phyloP scores from a whole-genome alignment of 1,140 invertebrate species.

The Hyles euphorbiae region DNA sequence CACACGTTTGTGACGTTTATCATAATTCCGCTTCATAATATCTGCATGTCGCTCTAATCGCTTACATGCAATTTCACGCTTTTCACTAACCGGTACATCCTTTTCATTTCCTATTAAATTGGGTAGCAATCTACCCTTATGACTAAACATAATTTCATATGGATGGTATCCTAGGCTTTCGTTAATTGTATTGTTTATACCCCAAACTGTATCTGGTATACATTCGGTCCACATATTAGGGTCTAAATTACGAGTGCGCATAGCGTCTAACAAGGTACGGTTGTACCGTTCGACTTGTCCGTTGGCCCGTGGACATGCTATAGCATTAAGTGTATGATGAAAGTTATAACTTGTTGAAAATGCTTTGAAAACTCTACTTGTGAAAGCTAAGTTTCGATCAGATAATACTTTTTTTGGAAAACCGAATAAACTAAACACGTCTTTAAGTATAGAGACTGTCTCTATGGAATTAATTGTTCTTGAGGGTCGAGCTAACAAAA shows the following conservation, averaged over 20 bases:
- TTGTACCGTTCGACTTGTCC: slow-evolving; percentile 30
- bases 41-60: slow-evolving; percentile 14
- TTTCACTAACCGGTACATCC: slow-evolving; percentile 4
- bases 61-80: slow-evolving; percentile 13
- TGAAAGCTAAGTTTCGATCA: slow-evolving; percentile 38
- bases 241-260: no score
- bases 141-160: slow-evolving; percentile 34
- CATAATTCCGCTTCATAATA: slow-evolving; percentile 30
- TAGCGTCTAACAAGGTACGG: slow-evolving; percentile 6
- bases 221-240: not conserved
- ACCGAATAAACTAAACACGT: slow-evolving; percentile 28
- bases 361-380: slow-evolving; percentile 35
- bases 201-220: slow-evolving; percentile 29
- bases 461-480: no score
- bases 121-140: slow-evolving; percentile 15
- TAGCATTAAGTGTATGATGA: slow-evolving; percentile 30
- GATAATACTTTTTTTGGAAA: slow-evolving; percentile 31
- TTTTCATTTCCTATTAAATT: not conserved
- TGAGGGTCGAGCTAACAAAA: no score
- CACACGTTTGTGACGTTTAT: slow-evolving; percentile 22
- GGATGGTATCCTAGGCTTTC: slow-evolving; percentile 24
- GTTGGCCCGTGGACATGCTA: slow-evolving; percentile 37
- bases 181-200: slow-evolving; percentile 32
- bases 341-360: slow-evolving; percentile 29
- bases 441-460: slow-evolving; percentile 19